Conservation (phyloP, 30 jellyfish, hydroid and myxozoan species). For the Cassiopea xamachana region DNA sequence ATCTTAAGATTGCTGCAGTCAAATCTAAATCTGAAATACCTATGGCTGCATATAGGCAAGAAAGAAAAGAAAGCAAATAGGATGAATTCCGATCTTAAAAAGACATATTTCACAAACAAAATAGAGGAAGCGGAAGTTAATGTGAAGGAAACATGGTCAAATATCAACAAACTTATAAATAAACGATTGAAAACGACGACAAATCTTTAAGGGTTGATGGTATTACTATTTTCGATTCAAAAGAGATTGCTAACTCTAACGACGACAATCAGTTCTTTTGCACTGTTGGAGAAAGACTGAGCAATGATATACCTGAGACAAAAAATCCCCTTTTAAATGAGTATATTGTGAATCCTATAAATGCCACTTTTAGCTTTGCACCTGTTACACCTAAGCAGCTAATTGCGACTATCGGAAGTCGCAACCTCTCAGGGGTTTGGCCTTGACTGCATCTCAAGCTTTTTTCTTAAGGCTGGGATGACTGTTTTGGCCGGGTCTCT, state of each 20-base stretch:
- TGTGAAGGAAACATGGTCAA: slow-evolving; percentile 5
- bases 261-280: neutral
- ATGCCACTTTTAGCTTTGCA: slow-evolving; percentile 7
- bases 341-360: neutral
- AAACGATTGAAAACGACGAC: slow-evolving; percentile 12
- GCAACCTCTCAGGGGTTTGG: slow-evolving; percentile 13
- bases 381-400: slow-evolving; percentile 1
- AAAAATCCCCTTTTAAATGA: slow-evolving; percentile 4
- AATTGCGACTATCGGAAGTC: neutral
- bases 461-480: neutral
- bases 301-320: neutral
- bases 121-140: slow-evolving; percentile 11
- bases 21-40: slow-evolving; percentile 3
- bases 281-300: slow-evolving; percentile 2
- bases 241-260: neutral
- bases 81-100: neutral
- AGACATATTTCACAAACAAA: slow-evolving; percentile 10
- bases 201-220: neutral
- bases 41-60: slow-evolving; percentile 12
- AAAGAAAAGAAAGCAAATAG: neutral
- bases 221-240: neutral
- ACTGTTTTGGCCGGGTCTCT: neutral
- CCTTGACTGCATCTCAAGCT: neutral
- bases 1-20: slow-evolving; percentile 4
- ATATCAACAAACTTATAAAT: slow-evolving; percentile 2